Evolutionary conservation across 2,888 invertebrate species (phyloP).

Genomic region (Agrilus mali): DNA sequence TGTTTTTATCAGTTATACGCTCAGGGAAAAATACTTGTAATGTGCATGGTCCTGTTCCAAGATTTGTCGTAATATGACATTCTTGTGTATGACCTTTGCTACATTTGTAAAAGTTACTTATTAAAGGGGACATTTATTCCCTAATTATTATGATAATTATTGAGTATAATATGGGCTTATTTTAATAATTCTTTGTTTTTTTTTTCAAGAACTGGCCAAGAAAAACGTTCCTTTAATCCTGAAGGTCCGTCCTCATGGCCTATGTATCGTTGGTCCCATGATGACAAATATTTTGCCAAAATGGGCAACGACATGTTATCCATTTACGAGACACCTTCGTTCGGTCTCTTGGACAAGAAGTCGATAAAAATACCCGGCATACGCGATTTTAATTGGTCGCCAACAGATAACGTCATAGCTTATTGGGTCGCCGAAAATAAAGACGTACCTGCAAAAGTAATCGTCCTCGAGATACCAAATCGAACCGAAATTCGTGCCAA

Average conservation of each 20-base stretch:
- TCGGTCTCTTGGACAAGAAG: slow-evolving; percentile 87
- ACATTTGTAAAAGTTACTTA: too few relatives aligned
- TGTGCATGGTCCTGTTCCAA: too few relatives aligned
- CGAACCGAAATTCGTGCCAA: slow-evolving; percentile 82
- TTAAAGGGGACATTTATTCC: too few relatives aligned
- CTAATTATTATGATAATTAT: too few relatives aligned
- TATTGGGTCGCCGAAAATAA: slow-evolving; percentile 99
- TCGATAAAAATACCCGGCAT: slow-evolving; percentile 84
- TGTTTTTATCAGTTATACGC: slow-evolving; percentile 11
- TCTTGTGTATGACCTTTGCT: not conserved
- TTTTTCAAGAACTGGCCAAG: slow-evolving; percentile 61
- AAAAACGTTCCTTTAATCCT: slow-evolving; percentile 81
- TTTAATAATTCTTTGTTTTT: not conserved
- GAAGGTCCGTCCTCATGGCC: slow-evolving; percentile 78
- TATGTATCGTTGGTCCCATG: slow-evolving; percentile 93
- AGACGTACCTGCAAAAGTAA: slow-evolving; percentile 91
- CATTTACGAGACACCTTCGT: slow-evolving; percentile 94
- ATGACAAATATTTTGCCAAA: slow-evolving; percentile 89
- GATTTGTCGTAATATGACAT: too few relatives aligned
- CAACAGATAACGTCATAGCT: slow-evolving; percentile 88
- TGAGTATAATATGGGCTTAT: not conserved
- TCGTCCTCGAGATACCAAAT: slow-evolving; percentile 83
- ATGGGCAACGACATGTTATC: slow-evolving; percentile 75
- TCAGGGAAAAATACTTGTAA: slow-evolving; percentile 11
- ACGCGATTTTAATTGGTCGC: slow-evolving; percentile 95